Conservation (phyloP, 2,888 invertebrate genomes). For the Tryphoninae sp. region DNA sequence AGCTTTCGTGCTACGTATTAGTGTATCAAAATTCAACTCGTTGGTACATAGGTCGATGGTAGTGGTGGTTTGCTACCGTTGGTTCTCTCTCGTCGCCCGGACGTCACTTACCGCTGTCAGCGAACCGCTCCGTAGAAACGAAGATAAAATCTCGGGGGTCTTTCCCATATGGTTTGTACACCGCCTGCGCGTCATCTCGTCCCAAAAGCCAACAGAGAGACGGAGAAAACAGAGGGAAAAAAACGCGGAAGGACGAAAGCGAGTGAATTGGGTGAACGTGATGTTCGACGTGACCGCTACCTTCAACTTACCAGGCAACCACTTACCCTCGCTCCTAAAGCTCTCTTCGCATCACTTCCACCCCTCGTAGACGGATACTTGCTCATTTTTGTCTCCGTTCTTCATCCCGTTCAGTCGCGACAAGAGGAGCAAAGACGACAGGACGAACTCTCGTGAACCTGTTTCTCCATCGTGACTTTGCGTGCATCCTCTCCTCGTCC, state of each 20-base stretch:
- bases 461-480: slow-evolving; percentile 22
- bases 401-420: slow-evolving; percentile 22
- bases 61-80: slow-evolving; percentile 30
- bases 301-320: slow-evolving; percentile 62
- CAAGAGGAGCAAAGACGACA: slow-evolving; percentile 38
- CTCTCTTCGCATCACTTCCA: slow-evolving; percentile 53
- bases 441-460: slow-evolving; percentile 32
- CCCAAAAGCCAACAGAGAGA: slow-evolving; percentile 37
- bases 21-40: slow-evolving; percentile 51
- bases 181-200: slow-evolving; percentile 28
- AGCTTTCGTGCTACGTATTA: slow-evolving; percentile 1
- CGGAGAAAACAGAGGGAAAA: slow-evolving; percentile 5
- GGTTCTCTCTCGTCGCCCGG: slow-evolving; percentile 53
- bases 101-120: slow-evolving; percentile 68
- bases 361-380: slow-evolving; percentile 24
- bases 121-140: slow-evolving; percentile 43
- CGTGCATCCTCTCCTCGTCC: slow-evolving; percentile 4
- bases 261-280: slow-evolving; percentile 40
- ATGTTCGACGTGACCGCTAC: slow-evolving; percentile 63
- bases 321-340: slow-evolving; percentile 59
- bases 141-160: slow-evolving; percentile 63
- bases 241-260: slow-evolving; percentile 6
- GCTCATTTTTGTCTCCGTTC: slow-evolving; percentile 53
- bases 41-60: slow-evolving; percentile 16
- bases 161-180: slow-evolving; percentile 38